A percentile compares a stretch with the other conserved stretches of the same genome.
Conservation (phyloP, 2,888 invertebrate species). For the Mesoligia furuncula region DNA sequence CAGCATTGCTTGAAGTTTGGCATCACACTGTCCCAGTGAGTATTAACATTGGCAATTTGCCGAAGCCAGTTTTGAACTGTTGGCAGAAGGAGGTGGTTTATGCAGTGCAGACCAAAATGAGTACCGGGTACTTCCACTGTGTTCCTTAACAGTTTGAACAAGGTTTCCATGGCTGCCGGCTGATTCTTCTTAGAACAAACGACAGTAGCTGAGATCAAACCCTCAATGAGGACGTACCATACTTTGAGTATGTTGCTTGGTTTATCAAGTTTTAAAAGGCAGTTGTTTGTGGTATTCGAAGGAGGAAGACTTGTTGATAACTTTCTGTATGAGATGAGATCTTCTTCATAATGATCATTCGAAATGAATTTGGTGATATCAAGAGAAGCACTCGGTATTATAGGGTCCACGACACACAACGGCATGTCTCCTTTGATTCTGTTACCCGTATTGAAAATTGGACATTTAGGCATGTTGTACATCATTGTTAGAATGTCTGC, state of each 20-base stretch:
- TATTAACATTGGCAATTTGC: slow-evolving; percentile 92
- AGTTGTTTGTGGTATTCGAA: slow-evolving; percentile 88
- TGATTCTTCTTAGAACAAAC: slow-evolving; percentile 97
- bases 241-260: slow-evolving; percentile 96
- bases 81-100: slow-evolving; percentile 97
- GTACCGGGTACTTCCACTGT: slow-evolving; percentile 95
- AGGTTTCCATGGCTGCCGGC: slow-evolving; percentile 95
- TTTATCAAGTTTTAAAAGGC: slow-evolving; percentile 93
- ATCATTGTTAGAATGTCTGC: slow-evolving; percentile 96
- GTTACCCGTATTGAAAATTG: slow-evolving; percentile 97
- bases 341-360: slow-evolving; percentile 92
- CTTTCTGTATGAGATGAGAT: slow-evolving; percentile 92
- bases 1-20: slow-evolving; percentile 98
- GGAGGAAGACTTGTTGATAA: slow-evolving; percentile 89
- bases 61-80: slow-evolving; percentile 98
- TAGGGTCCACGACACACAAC: slow-evolving; percentile 95
- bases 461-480: slow-evolving; percentile 98
- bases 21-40: slow-evolving; percentile 94
- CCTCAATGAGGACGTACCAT: slow-evolving; percentile 97
- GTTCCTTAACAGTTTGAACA: slow-evolving; percentile 95
- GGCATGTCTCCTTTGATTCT: slow-evolving; percentile 94
- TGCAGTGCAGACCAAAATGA: slow-evolving; percentile 97
- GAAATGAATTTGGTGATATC: slow-evolving; percentile 93
- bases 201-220: slow-evolving; percentile 94
- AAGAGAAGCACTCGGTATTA: slow-evolving; percentile 93